Evolutionary conservation across 2,888 invertebrate genomes (phyloP).

Genomic region (Alitta virens): DNA sequence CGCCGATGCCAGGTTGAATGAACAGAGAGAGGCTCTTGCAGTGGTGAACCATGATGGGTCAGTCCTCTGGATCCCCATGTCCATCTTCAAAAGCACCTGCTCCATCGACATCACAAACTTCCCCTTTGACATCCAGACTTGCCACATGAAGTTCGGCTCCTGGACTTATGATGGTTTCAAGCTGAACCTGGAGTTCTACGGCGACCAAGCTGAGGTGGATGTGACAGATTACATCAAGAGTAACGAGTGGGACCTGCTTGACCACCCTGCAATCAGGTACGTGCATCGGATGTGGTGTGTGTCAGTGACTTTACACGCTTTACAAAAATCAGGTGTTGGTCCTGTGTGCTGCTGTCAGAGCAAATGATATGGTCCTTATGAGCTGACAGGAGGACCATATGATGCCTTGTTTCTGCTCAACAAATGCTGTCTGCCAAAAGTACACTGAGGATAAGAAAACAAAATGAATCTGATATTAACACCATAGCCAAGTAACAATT

Average conservation of each 20-base stretch:
- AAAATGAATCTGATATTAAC: too few species aligned
- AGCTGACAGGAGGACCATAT: too few species aligned
- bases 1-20: slow-evolving; percentile 52
- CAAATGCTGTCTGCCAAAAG: too few species aligned
- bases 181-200: slow-evolving; percentile 28
- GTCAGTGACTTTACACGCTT: too few species aligned
- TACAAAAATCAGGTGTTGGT: too few species aligned
- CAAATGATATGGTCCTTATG: background rate
- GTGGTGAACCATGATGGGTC: slow-evolving; percentile 39
- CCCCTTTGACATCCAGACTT: slow-evolving; percentile 55
- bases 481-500: too few species aligned
- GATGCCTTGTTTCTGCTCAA: too few species aligned
- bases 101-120: slow-evolving; percentile 53
- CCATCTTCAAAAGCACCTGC: slow-evolving; percentile 55
- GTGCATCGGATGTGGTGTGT: too few species aligned
- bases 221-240: slow-evolving; percentile 47
- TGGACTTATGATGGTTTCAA: slow-evolving; percentile 52
- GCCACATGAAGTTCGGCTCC: slow-evolving; percentile 54
- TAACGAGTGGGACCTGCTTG: slow-evolving; percentile 54
- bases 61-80: slow-evolving; percentile 47
- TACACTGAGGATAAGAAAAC: too few species aligned
- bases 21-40: slow-evolving; percentile 50
- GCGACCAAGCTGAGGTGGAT: slow-evolving; percentile 21
- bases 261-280: slow-evolving; percentile 35
- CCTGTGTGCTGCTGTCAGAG: background rate